Evolutionary conservation across 1,140 invertebrate species (phyloP).

Genomic region (Euura lappo): DNA sequence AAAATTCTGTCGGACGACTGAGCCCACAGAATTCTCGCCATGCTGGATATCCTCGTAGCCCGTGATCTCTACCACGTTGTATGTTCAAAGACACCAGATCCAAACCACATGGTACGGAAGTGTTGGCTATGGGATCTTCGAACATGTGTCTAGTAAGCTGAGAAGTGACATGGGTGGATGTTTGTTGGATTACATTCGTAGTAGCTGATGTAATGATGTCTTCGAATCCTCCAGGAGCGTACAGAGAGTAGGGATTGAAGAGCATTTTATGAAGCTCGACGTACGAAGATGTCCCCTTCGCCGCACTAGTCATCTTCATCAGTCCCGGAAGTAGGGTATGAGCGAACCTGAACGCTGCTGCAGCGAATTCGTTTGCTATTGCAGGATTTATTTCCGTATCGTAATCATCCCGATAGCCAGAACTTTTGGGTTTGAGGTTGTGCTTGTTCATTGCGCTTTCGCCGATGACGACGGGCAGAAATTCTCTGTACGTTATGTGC

Average conservation of each 20-base stretch:
- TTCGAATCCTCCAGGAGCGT: constrained; percentile 66
- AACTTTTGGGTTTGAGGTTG: constrained; percentile 66
- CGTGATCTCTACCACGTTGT: constrained; percentile 88
- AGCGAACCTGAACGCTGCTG: constrained; percentile 90
- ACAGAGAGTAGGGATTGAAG: constrained; percentile 84
- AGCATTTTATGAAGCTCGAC: constrained; percentile 80
- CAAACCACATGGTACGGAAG: constrained; percentile 68
- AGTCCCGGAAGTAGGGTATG: constrained; percentile 82
- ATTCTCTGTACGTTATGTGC: constrained; percentile 89
- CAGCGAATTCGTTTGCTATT: constrained; percentile 90
- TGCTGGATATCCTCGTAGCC: constrained; percentile 78
- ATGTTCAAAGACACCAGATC: constrained; percentile 88
- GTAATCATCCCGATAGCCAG: constrained; percentile 72
- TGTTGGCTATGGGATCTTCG: constrained; percentile 58
- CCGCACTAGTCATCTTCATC: constrained; percentile 69
- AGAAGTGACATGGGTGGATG: constrained; percentile 57
- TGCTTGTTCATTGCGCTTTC: constrained; percentile 58
- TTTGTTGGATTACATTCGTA: constrained; percentile 70
- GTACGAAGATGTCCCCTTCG: constrained; percentile 68
- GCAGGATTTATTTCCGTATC: constrained; percentile 72
- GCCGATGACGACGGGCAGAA: constrained; percentile 82
- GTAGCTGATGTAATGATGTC: constrained; percentile 68
- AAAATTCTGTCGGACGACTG: constrained; percentile 71
- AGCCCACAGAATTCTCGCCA: constrained; percentile 81
- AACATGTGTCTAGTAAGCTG: constrained; percentile 80